These are phyloP conservation scores for Coreius guichenoti DNA, from an alignment of 2,797 vertebrate species.

Conservation along the genomic window DNA sequence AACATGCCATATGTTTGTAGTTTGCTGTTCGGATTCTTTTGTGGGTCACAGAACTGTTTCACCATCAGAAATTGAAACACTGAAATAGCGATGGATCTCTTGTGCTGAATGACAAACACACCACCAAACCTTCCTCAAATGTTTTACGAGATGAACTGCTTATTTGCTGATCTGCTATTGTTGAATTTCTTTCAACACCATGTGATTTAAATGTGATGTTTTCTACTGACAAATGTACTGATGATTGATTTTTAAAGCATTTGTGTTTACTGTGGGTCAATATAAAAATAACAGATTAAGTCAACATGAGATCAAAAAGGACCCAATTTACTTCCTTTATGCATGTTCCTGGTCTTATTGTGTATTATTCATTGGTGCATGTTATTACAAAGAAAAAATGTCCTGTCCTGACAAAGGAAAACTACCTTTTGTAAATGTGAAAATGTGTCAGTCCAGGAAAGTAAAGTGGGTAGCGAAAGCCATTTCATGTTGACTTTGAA, in stretches of 20 bases:
- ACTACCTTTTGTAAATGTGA: neutral
- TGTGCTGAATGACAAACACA: neutral
- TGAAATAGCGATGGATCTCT: neutral
- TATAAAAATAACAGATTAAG: neutral
- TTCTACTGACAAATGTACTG: constrained; percentile 19
- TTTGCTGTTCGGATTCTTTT: neutral
- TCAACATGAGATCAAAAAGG: constrained; percentile 7
- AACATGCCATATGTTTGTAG: constrained; percentile 18
- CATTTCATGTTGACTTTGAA: constrained; percentile 26
- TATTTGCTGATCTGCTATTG: constrained; percentile 13
- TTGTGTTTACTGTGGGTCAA: neutral
- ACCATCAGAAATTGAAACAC: neutral
- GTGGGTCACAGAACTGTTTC: neutral
- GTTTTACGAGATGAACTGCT: neutral
- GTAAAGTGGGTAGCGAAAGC: constrained; percentile 1
- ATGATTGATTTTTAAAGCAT: neutral
- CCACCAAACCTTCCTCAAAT: constrained; percentile 24
- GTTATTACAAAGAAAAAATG: neutral
- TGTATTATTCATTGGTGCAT: neutral
- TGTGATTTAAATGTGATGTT: constrained; percentile 28
- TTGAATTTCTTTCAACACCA: constrained; percentile 18
- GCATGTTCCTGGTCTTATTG: neutral
- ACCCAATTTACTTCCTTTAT: neutral
- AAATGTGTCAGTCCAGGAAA: neutral
- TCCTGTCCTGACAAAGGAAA: neutral